Base-by-base conservation (phyloP, 2,113 vertebrate species). In the Grammomys surdaster region DNA sequence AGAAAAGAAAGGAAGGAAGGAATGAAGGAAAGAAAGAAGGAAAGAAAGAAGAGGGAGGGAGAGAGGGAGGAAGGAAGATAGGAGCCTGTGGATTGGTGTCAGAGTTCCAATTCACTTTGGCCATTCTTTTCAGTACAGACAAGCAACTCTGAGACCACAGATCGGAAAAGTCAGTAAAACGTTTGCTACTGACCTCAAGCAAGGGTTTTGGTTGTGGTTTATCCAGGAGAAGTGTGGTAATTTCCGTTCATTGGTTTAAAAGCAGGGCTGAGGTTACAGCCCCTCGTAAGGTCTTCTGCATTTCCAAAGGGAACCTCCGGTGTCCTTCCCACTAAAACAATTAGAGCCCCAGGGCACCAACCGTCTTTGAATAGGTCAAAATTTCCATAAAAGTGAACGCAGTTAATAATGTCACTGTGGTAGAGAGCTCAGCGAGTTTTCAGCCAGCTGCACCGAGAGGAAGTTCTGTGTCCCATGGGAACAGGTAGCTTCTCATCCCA, bases 231-330 rank as follows among this genome's bases (percentile, higher is more conserved):
- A 96, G 97, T 86, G 90, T 88, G 89, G 91, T 94, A 31, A 94
- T 97, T 97, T 98, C 96, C 88, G 65, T 36, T 91, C 82, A 73
- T 78, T n/a, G 48, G 48, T 93, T 95, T 65, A 84, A 76, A 94
- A 91, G 43, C 51, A 77, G 60, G 60, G 3, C n/a, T 19, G 40
- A 93, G 91, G 70, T 75, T 77, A 33, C 77, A 11, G 24, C 51
- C 60, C 6, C 40, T 2, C 12, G 28, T 22, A 65, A 91, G 72
- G 89, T 91, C 56, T 40, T 92, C 36, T 20, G 63, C 20, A 20
- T 80, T 91, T 67, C 54, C 33, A 84, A 81, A n/a, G 4, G 24
- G 24, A 91, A n/a, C 1, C 0, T 0, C 17, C 31, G 82, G 20
- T 14, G 20, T 58, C 33, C 20, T 87, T 87, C 91, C 36, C 87